Evolutionary conservation across 1,140 invertebrate genomes (phyloP).

Genomic region (Hermetia illucens): DNA sequence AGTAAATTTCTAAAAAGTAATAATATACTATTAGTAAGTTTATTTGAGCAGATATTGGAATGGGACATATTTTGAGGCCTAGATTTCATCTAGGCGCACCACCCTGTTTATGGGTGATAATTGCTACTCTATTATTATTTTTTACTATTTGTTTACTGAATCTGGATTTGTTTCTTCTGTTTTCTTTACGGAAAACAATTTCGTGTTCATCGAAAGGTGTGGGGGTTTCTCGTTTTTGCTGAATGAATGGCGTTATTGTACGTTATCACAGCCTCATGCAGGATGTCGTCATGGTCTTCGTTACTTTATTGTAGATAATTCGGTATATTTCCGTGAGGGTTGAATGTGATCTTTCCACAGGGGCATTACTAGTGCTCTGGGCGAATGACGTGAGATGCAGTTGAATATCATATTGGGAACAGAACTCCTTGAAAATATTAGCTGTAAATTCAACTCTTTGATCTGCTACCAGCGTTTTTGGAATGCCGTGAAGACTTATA

Average conservation of each 20-base stretch:
- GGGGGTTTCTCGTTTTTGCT: no score
- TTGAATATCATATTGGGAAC: conserved; percentile 9
- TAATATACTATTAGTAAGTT: no score
- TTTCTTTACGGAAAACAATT: no score
- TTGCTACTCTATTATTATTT: no score
- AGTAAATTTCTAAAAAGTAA: no score
- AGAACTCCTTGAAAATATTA: conserved; percentile 11
- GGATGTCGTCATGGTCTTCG: conserved; percentile 5
- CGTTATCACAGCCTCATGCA: not conserved
- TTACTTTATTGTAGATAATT: conserved; percentile 6
- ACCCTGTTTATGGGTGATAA: no score
- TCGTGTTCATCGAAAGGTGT: no score
- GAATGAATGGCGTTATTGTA: conserved; percentile 6
- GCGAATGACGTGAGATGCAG: conserved; percentile 8
- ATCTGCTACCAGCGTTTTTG: conserved; percentile 10
- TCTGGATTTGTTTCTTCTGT: no score
- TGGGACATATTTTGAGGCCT: no score
- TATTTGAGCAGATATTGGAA: no score
- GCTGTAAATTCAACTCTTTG: conserved; percentile 12
- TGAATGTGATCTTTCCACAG: conserved; percentile 11
- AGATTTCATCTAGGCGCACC: no score
- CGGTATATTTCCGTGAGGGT: conserved; percentile 12
- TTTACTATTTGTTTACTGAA: no score
- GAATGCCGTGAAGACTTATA: conserved; percentile 9
- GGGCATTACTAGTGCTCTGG: conserved; percentile 9